Evolutionary conservation across 2,797 vertebrate genomes (phyloP), one percentile per base, ranked within the genome.

Genomic region (Ctenopoma multispine): DNA sequence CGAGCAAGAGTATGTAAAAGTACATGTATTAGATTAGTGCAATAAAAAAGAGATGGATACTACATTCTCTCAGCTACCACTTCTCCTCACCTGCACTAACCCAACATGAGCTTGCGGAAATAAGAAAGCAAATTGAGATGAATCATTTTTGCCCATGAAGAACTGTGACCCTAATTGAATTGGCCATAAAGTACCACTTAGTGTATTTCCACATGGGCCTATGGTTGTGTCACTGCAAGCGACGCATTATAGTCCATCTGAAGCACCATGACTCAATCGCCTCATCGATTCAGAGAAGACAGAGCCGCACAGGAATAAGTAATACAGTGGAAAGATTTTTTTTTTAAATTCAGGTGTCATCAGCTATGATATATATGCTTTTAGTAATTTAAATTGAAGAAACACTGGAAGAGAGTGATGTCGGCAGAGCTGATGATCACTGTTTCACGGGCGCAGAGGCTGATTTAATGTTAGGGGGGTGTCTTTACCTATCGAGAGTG

Each of bases 131-230:
- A 85, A 90, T 84, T 77, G 80, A 86, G 75, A 86, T 83, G 71
- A 79, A 86, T 90, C 72, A 79, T 81, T 79, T 89, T 76, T 83
- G 23, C 80, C 23, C 18, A 79, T 82, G 69, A 80, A 76, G 66
- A 41, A 67, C 70, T 77, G 82, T 82, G 85, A 85, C 87, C 53
- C 76, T 92, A 91, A 91, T 89, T 79, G 72, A 89, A 89, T 86
- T 77, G 73, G 77, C 86, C 66, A 84, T 79, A 80, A 89, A 91
- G 76, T 79, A 83, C 73, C 56, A 11, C 62, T 91, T 80, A 79
- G 49, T 87, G 56, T 76, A 72, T 84, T 89, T 86, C 70, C 79
- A 81, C 81, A 75, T 80, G 61, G 74, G 64, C 36, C 64, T 11
- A 1, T 65, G 62, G 62, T 63, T 63, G 73, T 81, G 75, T 74